Percentiles rank a stretch among this genome's conserved stretches.
Evolutionary conservation across 2,797 vertebrate genomes (phyloP).

Genomic region (Buceros bicornis): DNA sequence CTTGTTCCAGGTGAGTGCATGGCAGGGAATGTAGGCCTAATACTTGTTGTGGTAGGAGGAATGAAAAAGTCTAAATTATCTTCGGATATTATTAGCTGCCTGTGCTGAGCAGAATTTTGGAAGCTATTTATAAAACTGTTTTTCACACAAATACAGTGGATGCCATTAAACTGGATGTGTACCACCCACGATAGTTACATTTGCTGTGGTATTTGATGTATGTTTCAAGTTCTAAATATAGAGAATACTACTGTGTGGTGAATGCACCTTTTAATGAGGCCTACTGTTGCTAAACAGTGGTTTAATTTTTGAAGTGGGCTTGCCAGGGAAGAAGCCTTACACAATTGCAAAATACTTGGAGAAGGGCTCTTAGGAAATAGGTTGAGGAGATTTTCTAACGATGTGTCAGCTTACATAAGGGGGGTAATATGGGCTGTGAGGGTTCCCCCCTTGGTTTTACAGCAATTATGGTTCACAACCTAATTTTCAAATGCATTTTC

Average conservation of each 20-base stretch:
- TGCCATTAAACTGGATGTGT: constrained; percentile 47
- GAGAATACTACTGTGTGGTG: constrained; percentile 12
- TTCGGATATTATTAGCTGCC: not conserved
- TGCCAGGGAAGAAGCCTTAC: not conserved
- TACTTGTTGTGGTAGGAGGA: not conserved
- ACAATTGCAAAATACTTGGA: not conserved
- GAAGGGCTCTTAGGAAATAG: not conserved
- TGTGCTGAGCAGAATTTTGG: not conserved
- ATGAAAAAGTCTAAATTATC: not conserved
- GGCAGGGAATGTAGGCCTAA: not conserved
- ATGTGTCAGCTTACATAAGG: not conserved
- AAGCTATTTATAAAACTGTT: not conserved
- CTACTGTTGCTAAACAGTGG: constrained; percentile 2
- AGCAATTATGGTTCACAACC: not conserved
- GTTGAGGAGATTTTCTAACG: not conserved
- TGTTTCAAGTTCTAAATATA: constrained; percentile 34
- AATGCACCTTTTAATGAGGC: constrained; percentile 52
- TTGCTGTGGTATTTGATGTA: not conserved
- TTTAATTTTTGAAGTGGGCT: constrained; percentile 35
- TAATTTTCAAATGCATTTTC: not conserved
- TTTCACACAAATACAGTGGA: not conserved
- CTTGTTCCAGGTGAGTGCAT: not conserved
- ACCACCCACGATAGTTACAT: constrained; percentile 10
- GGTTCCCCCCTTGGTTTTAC: not conserved
- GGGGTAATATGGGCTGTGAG: not conserved